A percentile compares a stretch with the other conserved stretches of the same genome.
phyloP scores from a whole-genome alignment of 2,888 invertebrate species.

The Ormyrus rosae region DNA sequence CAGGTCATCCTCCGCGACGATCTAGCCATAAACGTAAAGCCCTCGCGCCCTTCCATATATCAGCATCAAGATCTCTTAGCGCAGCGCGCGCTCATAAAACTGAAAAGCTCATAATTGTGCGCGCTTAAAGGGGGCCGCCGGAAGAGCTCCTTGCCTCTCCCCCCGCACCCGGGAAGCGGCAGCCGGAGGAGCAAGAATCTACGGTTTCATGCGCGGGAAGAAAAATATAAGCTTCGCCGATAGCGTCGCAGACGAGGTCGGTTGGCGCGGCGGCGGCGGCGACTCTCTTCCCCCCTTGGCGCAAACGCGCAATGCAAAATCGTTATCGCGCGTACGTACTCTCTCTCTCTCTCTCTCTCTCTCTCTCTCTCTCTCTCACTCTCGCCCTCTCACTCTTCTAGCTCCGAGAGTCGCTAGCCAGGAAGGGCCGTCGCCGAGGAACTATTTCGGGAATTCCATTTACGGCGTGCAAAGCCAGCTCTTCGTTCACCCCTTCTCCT shows the following conservation, averaged over 20 bases:
- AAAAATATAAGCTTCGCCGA: too few relatives aligned
- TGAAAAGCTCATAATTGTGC: constrained; percentile 11
- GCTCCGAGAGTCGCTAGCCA: background rate
- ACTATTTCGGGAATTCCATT: constrained; percentile 50
- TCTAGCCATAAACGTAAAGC: too few relatives aligned
- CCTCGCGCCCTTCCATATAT: too few relatives aligned
- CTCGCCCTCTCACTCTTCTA: too few relatives aligned
- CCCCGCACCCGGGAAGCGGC: too few relatives aligned
- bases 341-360: too few relatives aligned
- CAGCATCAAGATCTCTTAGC: background rate
- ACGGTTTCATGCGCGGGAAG: background rate
- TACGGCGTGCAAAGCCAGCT: constrained; percentile 1
- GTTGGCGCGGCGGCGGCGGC: background rate
- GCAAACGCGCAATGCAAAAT: constrained; percentile 36
- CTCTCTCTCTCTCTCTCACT: too few relatives aligned
- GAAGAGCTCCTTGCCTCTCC: too few relatives aligned
- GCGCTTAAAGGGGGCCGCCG: too few relatives aligned
- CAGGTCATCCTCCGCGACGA: too few relatives aligned
- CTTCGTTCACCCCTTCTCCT: background rate
- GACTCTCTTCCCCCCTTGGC: background rate
- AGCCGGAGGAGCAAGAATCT: too few relatives aligned
- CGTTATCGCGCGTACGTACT: constrained; percentile 20
- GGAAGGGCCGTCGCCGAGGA: constrained; percentile 3
- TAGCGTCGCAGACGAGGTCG: too few relatives aligned
- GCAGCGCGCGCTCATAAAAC: constrained; percentile 5